Evolutionary conservation across 2,113 vertebrate genomes (phyloP), one percentile per base, ranked within the genome.

Genomic region (Phylloscopus trochilus): DNA sequence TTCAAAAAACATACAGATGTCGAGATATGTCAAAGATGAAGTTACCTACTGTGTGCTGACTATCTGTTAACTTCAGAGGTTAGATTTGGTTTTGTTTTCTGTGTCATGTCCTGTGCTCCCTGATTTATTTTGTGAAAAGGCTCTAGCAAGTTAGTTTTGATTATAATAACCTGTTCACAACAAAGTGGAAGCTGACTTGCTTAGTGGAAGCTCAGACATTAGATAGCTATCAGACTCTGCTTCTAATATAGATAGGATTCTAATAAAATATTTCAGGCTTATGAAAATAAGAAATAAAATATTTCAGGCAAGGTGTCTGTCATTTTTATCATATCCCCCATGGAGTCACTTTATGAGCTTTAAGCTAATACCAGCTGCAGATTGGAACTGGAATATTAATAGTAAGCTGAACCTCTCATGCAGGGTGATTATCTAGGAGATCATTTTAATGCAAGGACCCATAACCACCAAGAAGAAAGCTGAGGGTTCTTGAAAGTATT

Each of bases 241-340:
- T 91, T 64, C 66, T 89, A 43, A 46, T 75, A 59, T 19, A 89
- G 60, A 37, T 27, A 76, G 28, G 30, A 37, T 66, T 79, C 27
- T 49, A 90, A 94, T 90, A 80, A 95, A 93, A 41, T 64, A 86
- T 91, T 92, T 79, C n/a, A 67, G 53, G 15, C 58, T 91, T 83
- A 75, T 47, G 41, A 86, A 91, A 89, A 83, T 60, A 68, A 66
- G 70, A 83, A 94, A 82, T 70, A 52, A 70, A 91, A 41, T 74
- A 88, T 66, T 92, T 69, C 28, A 55, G 51, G 23, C 59, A 44
- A 22, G 6, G 22, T 51, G 28, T 80, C 63, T 80, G 35, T 87
- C 13, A 39, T 44, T 78, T 89, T 90, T 92, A 64, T 70, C 58
- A 35, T 23, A 51, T 74, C 19, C 31, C 26, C 14, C 11, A 39